Conservation (phyloP, 35 echinoderm and acorn worm species). For the Patiria miniata region DNA sequence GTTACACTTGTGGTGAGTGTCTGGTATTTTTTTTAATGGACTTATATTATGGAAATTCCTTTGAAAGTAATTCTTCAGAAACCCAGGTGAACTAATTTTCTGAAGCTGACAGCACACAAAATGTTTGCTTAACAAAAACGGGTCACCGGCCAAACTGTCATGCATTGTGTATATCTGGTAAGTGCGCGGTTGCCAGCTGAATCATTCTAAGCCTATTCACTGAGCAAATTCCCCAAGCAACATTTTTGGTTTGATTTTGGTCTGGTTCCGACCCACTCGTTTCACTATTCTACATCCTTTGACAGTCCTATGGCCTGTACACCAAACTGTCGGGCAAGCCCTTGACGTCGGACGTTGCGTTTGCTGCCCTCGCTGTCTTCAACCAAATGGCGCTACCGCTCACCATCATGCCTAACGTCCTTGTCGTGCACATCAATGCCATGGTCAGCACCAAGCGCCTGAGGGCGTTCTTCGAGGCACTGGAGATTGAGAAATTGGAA, state of each 20-base stretch:
- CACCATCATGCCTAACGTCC: slow-evolving; percentile 74
- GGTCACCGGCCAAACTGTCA: no score
- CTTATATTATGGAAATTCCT: not conserved
- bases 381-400: slow-evolving; percentile 93
- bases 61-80: no score
- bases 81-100: no score
- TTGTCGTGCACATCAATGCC: slow-evolving; percentile 83
- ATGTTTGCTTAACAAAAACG: no score
- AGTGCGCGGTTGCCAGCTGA: no score
- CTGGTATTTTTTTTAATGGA: not conserved
- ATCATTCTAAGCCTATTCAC: no score
- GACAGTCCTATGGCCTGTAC: slow-evolving; percentile 56
- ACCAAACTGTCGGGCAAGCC: slow-evolving; percentile 55
- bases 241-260: no score
- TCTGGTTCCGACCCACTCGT: no score
- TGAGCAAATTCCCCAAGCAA: no score
- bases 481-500: slow-evolving; percentile 64
- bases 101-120: no score
- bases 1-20: slow-evolving; percentile 50
- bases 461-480: slow-evolving; percentile 75
- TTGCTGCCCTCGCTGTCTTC: slow-evolving; percentile 86
- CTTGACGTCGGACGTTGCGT: slow-evolving; percentile 86
- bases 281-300: no score
- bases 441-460: slow-evolving; percentile 80
- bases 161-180: no score